Evolutionary conservation across 53 echinoderm and acorn worm species (phyloP).

Genomic region (Hippasteria phrygiana): DNA sequence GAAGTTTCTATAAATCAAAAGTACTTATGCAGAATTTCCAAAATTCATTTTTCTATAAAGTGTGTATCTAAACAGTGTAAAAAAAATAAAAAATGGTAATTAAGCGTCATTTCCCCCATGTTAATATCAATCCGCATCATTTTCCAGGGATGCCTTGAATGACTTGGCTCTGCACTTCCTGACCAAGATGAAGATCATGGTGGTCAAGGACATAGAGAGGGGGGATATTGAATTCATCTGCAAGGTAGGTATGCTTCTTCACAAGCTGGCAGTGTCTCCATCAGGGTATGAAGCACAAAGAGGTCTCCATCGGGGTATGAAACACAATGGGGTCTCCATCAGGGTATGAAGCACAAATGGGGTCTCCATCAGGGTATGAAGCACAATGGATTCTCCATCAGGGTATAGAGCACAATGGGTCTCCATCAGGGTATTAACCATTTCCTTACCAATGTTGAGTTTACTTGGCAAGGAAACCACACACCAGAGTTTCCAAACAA

Average conservation of each 20-base stretch:
- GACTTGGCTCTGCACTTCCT: conserved; percentile 91
- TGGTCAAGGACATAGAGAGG: conserved; percentile 92
- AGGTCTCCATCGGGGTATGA: not conserved
- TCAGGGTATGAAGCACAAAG: not conserved
- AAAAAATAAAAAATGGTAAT: too few species aligned
- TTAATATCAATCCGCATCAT: not conserved
- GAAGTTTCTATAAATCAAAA: too few species aligned
- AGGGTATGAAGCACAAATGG: too few species aligned
- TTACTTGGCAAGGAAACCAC: too few species aligned
- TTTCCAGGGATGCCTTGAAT: conserved; percentile 88
- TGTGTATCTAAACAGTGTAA: too few species aligned
- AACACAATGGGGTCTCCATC: not conserved
- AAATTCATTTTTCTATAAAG: too few species aligned
- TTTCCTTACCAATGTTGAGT: not conserved
- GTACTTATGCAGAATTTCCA: too few species aligned
- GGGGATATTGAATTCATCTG: conserved; percentile 92
- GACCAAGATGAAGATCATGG: conserved; percentile 98
- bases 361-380: too few species aligned
- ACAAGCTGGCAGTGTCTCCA: not conserved
- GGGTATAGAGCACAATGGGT: not conserved
- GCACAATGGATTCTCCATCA: not conserved
- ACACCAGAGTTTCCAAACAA: too few species aligned
- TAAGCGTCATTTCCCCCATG: too few species aligned
- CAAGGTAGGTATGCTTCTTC: conserved; percentile 70
- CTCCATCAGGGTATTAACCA: not conserved